Conservation (phyloP, 2,797 vertebrate genomes). For the Eulemur mongoz region DNA sequence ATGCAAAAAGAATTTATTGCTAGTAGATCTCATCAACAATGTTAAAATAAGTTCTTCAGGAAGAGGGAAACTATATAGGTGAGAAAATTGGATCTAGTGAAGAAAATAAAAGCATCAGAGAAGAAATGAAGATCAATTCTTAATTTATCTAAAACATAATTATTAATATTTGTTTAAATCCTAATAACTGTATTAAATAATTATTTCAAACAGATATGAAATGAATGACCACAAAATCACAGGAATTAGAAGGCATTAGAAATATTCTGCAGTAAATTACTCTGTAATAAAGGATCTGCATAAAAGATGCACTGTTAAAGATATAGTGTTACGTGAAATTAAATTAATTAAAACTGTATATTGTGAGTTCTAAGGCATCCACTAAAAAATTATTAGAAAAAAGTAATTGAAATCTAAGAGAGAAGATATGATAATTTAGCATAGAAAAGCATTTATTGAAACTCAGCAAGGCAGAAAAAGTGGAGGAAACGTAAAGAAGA, state of each 20-base stretch:
- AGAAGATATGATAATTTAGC: background rate
- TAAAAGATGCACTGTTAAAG: background rate
- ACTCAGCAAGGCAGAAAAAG: background rate
- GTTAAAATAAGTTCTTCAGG: background rate
- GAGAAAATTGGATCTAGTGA: background rate
- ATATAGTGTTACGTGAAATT: background rate
- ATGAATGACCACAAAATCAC: background rate
- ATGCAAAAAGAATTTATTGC: background rate
- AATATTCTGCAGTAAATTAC: background rate
- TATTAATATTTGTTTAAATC: background rate
- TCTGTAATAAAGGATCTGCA: background rate
- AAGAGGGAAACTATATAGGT: background rate
- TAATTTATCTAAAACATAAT: background rate
- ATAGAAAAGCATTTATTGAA: background rate
- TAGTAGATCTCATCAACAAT: background rate
- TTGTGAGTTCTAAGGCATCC: background rate
- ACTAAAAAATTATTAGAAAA: background rate
- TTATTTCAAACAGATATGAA: background rate
- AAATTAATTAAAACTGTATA: background rate
- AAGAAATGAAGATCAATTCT: background rate
- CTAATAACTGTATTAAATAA: background rate
- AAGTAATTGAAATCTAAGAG: background rate
- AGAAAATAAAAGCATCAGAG: background rate
- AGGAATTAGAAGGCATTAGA: background rate
- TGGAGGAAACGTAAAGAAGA: background rate